Evolutionary conservation across 2,113 vertebrate genomes (phyloP).

Genomic region (Raphicerus campestris): DNA sequence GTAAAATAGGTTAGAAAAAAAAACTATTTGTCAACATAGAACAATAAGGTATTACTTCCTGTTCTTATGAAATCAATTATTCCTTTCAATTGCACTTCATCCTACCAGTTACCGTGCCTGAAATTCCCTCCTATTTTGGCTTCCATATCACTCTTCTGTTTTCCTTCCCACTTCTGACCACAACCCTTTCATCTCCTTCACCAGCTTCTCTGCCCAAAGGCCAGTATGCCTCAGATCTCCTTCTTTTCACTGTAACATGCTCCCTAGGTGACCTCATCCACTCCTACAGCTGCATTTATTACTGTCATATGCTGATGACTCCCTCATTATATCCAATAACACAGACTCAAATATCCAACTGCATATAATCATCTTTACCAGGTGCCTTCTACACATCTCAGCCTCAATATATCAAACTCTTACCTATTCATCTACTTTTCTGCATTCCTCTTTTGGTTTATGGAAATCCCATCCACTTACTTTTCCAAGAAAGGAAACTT

Average conservation of each 20-base stretch:
- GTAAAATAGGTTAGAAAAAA: neutral
- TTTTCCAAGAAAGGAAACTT: slow-evolving; percentile 5
- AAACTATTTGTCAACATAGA: slow-evolving; percentile 9
- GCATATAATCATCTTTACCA: neutral
- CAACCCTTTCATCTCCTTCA: neutral
- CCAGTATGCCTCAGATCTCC: neutral
- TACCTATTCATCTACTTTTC: neutral
- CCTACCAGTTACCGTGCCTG: neutral
- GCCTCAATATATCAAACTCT: neutral
- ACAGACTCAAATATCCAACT: neutral
- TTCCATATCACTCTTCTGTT: neutral
- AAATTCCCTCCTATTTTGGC: neutral
- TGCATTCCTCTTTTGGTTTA: neutral
- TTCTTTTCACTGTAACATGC: neutral
- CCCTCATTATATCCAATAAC: neutral
- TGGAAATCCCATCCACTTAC: neutral
- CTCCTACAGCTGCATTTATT: neutral
- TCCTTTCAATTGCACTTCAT: neutral
- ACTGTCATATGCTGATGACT: neutral
- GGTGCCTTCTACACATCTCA: neutral
- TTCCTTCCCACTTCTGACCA: neutral
- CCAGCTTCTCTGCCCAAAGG: neutral
- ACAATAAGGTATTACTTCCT: neutral
- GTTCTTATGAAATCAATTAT: neutral
- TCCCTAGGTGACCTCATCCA: neutral